Conservation (phyloP, 1,140 invertebrate species). For the Saxidomus purpurata region DNA sequence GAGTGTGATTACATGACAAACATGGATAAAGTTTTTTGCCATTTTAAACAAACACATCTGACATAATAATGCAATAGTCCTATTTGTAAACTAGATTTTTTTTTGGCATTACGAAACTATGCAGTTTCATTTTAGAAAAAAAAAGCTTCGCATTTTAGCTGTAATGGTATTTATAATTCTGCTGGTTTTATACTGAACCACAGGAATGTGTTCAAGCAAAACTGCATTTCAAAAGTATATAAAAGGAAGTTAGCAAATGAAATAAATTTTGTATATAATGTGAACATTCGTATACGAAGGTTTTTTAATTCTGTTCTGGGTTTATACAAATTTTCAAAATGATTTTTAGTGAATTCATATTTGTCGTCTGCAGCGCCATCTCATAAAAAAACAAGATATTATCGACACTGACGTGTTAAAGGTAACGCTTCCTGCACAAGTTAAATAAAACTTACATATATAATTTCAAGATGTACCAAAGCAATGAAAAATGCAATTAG, state of each 20-base stretch:
- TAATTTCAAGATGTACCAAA: not conserved
- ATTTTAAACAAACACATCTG: not conserved
- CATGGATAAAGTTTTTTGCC: not conserved
- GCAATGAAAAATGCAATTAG: not conserved
- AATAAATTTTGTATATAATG: too few species aligned
- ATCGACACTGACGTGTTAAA: conserved; percentile 9
- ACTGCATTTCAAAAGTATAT: not conserved
- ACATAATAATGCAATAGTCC: not conserved
- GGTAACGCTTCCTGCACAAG: conserved; percentile 9
- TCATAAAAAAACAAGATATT: not conserved
- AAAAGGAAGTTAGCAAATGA: too few species aligned
- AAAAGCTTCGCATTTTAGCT: not conserved
- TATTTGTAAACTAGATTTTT: not conserved
- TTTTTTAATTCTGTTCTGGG: too few species aligned
- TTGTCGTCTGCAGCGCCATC: not conserved
- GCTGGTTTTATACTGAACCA: not conserved
- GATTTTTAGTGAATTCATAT: not conserved
- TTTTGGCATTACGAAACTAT: not conserved
- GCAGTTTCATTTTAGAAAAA: not conserved
- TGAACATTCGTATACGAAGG: too few species aligned
- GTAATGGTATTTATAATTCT: not conserved
- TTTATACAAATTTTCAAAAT: not conserved
- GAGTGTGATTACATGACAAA: not conserved
- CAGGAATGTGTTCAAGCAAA: not conserved
- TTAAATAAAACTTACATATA: conserved; percentile 14